Evolutionary conservation across 1,140 invertebrate genomes (phyloP).

Genomic region (Eriosoma lanigerum): DNA sequence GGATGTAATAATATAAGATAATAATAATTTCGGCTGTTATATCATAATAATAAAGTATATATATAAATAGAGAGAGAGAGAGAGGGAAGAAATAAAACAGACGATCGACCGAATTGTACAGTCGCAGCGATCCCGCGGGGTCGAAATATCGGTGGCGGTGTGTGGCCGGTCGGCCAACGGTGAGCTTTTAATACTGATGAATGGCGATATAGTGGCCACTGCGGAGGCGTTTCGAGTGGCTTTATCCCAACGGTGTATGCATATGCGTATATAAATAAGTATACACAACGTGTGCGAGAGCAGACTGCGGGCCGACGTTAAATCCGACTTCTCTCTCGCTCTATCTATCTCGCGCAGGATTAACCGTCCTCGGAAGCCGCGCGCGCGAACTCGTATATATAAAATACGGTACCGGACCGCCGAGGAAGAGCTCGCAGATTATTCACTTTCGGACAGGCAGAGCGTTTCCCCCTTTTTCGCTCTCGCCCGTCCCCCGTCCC

Average conservation of each 20-base stretch:
- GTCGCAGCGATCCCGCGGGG: not conserved
- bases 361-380: conserved; percentile 18
- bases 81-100: not conserved
- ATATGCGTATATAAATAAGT: not conserved
- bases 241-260: not conserved
- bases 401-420: conserved; percentile 9
- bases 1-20: not conserved
- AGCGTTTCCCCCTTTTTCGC: not conserved
- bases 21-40: not conserved
- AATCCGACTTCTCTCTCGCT: conserved; percentile 15
- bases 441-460: conserved; percentile 41
- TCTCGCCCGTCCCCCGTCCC: not conserved
- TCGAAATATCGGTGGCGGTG: conserved; percentile 28
- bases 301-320: not conserved
- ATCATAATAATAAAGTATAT: too few relatives aligned
- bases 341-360: not conserved
- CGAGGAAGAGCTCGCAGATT: conserved; percentile 10
- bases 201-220: conserved; percentile 29
- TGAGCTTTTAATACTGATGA: conserved; percentile 51
- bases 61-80: too few relatives aligned
- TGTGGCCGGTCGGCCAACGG: not conserved
- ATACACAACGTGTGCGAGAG: not conserved
- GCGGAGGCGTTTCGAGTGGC: conserved; percentile 11
- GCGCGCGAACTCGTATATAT: not conserved
- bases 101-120: conserved; percentile 15